Conservation (phyloP, 2,797 vertebrate genomes). For the Leptodactylus fallax region DNA sequence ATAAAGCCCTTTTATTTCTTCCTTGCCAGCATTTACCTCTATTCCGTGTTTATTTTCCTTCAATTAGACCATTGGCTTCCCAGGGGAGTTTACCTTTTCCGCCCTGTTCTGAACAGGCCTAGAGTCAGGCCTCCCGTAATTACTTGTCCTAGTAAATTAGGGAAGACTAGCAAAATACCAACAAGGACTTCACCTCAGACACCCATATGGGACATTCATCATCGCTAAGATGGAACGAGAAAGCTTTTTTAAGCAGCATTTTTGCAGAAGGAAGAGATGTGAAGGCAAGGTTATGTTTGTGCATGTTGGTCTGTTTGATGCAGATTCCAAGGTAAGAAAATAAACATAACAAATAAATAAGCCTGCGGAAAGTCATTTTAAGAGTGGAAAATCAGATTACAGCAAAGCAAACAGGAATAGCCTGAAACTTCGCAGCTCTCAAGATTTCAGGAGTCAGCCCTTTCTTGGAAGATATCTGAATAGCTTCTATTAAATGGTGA, state of each 20-base stretch:
- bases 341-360: not conserved
- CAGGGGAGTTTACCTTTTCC: conserved; percentile 51
- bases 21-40: conserved; percentile 55
- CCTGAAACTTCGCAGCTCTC: not conserved
- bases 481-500: not conserved
- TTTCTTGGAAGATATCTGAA: not conserved
- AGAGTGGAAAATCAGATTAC: not conserved
- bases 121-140: conserved; percentile 43
- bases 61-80: conserved; percentile 54
- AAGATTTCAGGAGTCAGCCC: not conserved
- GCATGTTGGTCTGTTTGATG: not conserved
- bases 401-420: not conserved
- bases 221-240: not conserved
- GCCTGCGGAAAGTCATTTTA: not conserved
- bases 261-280: not conserved
- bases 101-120: conserved; percentile 44
- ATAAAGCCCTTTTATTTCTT: conserved; percentile 65
- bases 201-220: not conserved
- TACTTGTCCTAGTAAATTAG: conserved; percentile 50
- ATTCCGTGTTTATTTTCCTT: conserved; percentile 58
- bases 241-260: not conserved
- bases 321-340: not conserved
- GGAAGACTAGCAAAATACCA: conserved; percentile 24
- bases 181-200: conserved; percentile 17
- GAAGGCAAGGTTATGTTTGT: conserved; percentile 1